Evolutionary conservation across 2,888 invertebrate genomes (phyloP).

Genomic region (Limnephilus rhombicus): DNA sequence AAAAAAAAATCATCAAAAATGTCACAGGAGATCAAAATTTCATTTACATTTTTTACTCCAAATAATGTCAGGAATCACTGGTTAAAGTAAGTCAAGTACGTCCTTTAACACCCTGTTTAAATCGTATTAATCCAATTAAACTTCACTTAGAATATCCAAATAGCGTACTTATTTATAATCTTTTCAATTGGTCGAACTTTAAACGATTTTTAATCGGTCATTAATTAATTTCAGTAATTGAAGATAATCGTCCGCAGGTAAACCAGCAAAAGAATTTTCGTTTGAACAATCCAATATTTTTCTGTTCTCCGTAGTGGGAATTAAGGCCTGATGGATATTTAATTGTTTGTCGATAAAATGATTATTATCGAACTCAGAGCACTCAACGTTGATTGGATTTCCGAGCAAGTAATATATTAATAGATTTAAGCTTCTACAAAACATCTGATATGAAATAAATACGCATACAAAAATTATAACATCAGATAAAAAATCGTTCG

Average conservation of each 20-base stretch:
- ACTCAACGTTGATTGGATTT: not conserved
- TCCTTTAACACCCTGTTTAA: no score
- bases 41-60: no score
- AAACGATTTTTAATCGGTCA: not conserved
- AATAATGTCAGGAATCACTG: no score
- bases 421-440: not conserved
- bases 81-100: no score
- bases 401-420: not conserved
- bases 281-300: not conserved
- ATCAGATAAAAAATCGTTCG: no score
- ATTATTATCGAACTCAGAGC: not conserved
- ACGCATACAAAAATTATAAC: not conserved
- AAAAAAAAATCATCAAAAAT: no score
- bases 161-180: no score
- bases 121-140: no score
- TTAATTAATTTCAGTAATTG: not conserved
- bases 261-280: not conserved
- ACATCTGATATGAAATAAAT: not conserved
- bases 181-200: no score
- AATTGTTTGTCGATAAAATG: conserved; percentile 1
- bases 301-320: not conserved
- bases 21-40: no score
- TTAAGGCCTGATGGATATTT: not conserved
- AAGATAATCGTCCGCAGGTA: not conserved
- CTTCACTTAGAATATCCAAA: no score